Evolutionary conservation across 2,797 vertebrate genomes (phyloP), one percentile per base, ranked within the genome.

Genomic region (Aeoliscus strigatus): DNA sequence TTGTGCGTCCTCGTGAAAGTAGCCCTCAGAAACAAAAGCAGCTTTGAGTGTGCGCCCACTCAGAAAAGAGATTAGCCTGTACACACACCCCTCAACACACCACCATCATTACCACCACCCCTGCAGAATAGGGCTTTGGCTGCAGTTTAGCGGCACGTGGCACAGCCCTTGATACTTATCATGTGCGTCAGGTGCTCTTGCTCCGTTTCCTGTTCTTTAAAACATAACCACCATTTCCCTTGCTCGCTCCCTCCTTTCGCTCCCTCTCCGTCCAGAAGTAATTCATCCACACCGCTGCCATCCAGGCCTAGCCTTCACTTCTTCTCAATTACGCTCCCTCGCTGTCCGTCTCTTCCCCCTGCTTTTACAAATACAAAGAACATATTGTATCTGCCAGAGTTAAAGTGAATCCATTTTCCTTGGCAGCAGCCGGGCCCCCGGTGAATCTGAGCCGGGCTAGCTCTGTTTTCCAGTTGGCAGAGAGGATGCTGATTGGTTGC

Each of bases 21-120:
- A 78, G 73, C 78, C 78, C 66, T 77, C 72, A 60, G 75, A 86
- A 85, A 85, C 83, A 85, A 87, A 87, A 84, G 83, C 76, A 79
- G 78, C 85, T 86, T 84, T 85, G 77, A 87, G 75, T 69, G 67
- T 6, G 42, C 55, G n/a, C 64, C 75, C 70, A 69, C 68, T 77
- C 67, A 72, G 73, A 72, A 52, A 63, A 77, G 74, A 85, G 81
- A 86, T 87, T 83, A 84, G 56, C 65, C 51, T 11, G 29, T 54
- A 32, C 59, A 51, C 42, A 14, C 44, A 8, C 36, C 9, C 43
- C 34, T 28, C 33, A 14, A 29, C 72, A 62, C 65, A 41, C 60
- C 61, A 49, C 51, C 66, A 31, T 30, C 51, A 55, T 5, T 12
- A 15, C 14, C n/a, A 13, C 60, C 45, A 27, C 45, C 63, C 62